Evolutionary conservation across 2,888 invertebrate species (phyloP).

Genomic region (Tetranychus truncatus): DNA sequence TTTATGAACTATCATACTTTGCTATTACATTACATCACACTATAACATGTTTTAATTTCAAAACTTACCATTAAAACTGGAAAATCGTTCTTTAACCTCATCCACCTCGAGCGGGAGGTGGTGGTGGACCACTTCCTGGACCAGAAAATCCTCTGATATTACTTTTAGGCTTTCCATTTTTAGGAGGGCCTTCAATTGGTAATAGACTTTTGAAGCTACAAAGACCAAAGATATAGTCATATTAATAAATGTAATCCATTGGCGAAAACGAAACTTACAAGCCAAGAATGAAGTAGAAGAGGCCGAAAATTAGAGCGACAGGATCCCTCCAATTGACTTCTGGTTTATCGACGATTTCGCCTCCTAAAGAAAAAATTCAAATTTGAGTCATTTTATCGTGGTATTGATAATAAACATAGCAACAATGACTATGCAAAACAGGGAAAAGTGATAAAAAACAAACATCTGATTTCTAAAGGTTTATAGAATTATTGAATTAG

Average conservation of each 20-base stretch:
- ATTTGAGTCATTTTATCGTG: neutral
- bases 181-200: neutral
- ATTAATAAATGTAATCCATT: neutral
- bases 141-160: neutral
- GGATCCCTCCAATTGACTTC: neutral
- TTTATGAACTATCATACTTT: no score
- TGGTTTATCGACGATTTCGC: neutral
- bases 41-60: neutral
- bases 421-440: neutral
- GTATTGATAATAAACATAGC: neutral
- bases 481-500: neutral
- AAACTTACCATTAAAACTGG: neutral
- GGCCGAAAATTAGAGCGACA: neutral
- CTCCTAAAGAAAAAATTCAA: conserved; percentile 1
- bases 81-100: conserved; percentile 3
- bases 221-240: neutral
- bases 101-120: conserved; percentile 7
- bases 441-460: neutral
- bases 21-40: neutral
- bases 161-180: neutral
- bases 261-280: neutral
- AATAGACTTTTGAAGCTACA: neutral
- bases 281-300: neutral
- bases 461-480: neutral
- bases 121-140: conserved; percentile 4